Evolutionary conservation across 2,888 invertebrate species (phyloP), one percentile per base, ranked within the genome.

Genomic region (Cybosia mesomella): DNA sequence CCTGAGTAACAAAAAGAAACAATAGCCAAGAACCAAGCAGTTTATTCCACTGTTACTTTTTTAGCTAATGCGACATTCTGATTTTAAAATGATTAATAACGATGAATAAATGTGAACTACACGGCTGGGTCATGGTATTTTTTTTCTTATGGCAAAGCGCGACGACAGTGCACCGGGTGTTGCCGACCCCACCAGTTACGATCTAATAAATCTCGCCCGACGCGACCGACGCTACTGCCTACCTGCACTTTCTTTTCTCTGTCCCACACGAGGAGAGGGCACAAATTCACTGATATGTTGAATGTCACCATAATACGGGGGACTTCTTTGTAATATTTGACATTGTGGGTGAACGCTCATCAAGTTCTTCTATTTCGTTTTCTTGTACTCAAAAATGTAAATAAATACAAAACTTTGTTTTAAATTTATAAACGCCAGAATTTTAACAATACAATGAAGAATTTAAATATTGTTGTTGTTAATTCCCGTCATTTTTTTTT

Each of bases 191-290:
- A 84, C 87, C 87, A 87, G 92, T 93, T 93, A 94, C 93, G 93
- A 92, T 92, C 94, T 92, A 94, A 93, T 94, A 94, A 93, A 94
- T 93, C 93, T 91, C 85, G 87, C 87, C 82, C 83, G 83, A 80
- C 81, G 85, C 84, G 84, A 75, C 82, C 83, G 85, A 84, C 83
- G 87, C 87, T 83, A 85, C 87, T 86, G 84, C 85, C 91, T 93
- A 92, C 93, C 93, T 94, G 92, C 92, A 92, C 92, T 93, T 92
- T 93, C 93, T 92, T 93, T 91, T 93, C 93, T 91, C 91, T 92
- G 91, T 92, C 93, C 84, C 90, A 87, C 92, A 90, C 88, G 83
- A 82, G 85, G 82, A 80, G 78, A 79, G 80, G 84, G 81, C 85
- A 85, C 85, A 83, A 80, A 84, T 85, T 77, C 73, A 82, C 84